These are phyloP conservation scores for Drepana arcuata DNA, from an alignment of 1,140 invertebrate genomes.

Conservation along the genomic window DNA sequence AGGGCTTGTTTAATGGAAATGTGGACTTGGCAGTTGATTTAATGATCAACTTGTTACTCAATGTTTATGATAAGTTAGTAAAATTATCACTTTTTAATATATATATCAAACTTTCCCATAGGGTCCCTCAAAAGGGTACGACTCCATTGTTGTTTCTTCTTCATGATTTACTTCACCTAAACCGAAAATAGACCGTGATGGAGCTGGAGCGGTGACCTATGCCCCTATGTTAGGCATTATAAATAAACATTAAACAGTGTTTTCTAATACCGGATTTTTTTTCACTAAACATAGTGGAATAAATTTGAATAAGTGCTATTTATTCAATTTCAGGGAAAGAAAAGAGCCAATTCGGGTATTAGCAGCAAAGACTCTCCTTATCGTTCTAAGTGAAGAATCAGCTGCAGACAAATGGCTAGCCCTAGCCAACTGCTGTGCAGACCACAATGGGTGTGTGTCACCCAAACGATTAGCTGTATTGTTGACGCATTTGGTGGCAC, in stretches of 20 bases:
- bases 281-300: no score
- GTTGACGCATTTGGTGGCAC: constrained; percentile 67
- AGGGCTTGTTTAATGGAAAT: constrained; percentile 68
- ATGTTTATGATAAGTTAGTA: constrained; percentile 78
- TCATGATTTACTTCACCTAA: no score
- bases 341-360: constrained; percentile 64
- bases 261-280: no score
- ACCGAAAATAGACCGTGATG: no score
- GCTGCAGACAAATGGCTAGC: constrained; percentile 77
- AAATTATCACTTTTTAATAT: no score
- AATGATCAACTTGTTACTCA: constrained; percentile 75
- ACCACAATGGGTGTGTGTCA: constrained; percentile 78
- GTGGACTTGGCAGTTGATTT: constrained; percentile 74
- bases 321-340: constrained; percentile 34
- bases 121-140: no score
- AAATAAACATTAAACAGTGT: no score
- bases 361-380: constrained; percentile 76
- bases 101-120: no score
- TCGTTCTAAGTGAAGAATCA: constrained; percentile 73
- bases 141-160: no score
- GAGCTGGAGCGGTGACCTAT: no score
- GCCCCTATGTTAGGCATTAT: no score
- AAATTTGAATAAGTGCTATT: background rate
- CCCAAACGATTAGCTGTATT: constrained; percentile 72
- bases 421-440: constrained; percentile 75